Conservation (phyloP, 2,797 vertebrate species). For the Spatula versicolor region DNA sequence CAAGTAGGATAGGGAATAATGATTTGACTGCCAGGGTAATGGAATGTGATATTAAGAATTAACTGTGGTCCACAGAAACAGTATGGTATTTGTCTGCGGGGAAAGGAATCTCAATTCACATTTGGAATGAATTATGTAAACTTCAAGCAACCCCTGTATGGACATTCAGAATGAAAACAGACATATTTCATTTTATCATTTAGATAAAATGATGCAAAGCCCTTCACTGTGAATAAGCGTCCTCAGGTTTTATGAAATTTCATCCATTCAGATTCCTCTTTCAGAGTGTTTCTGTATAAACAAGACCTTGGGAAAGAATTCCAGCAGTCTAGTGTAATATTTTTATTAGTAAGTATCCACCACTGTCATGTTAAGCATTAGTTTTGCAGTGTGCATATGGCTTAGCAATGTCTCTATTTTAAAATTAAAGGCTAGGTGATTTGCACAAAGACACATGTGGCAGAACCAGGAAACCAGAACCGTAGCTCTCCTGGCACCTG, state of each 20-base stretch:
- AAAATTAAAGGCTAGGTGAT: background rate
- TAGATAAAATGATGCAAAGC: background rate
- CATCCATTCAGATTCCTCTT: background rate
- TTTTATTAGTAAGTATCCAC: background rate
- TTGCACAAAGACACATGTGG: background rate
- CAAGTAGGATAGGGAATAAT: background rate
- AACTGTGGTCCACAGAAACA: background rate
- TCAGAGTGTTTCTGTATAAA: background rate
- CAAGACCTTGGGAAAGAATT: background rate
- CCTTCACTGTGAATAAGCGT: background rate
- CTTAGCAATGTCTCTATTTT: background rate
- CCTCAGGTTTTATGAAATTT: background rate
- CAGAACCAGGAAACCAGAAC: background rate
- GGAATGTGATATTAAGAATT: background rate
- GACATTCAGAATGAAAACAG: background rate
- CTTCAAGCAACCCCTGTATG: background rate
- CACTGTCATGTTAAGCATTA: background rate
- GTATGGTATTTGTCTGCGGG: background rate
- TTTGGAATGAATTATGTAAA: background rate
- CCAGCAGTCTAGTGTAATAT: background rate
- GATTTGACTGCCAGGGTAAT: background rate
- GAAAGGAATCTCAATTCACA: background rate
- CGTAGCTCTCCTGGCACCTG: background rate
- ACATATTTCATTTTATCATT: background rate
- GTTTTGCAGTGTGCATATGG: background rate